Evolutionary conservation across 2,797 vertebrate genomes (phyloP), one percentile per base, ranked within the genome.

Genomic region (Columba guinea): DNA sequence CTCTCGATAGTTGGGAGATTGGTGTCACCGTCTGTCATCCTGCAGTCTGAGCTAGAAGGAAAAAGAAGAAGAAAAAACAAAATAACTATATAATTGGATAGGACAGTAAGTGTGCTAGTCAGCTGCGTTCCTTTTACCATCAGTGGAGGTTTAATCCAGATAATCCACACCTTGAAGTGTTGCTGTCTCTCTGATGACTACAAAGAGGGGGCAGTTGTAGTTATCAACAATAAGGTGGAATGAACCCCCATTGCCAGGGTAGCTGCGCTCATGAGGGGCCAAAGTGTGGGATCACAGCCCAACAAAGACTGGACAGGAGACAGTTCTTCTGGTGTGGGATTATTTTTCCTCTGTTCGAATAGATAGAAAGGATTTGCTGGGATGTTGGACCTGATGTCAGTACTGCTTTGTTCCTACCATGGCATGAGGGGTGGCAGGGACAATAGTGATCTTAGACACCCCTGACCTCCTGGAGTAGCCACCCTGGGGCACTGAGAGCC

Each of bases 11-110:
- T 94, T 73, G 95, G 93, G 97, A 99, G 48, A 41, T 84, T 58
- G 89, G 94, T 62, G 30, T 95, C 75, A 34, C 85, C 13, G 39
- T 98, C 97, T 26, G 94, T 97, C 98, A 98, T 99, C 95, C 93
- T 98, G 85, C 23, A 70, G 80, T 74, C 84, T 48, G 97, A 97
- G 96, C 97, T 97, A 65, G 79, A 95, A 92, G 75, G 59, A 69
- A 92, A 76, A 73, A 21, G 30, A 91, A 73, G 74, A 69, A 84
- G 22, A 8, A 84, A 79, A 89, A 30, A 0, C 7, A 41, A 73
- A 77, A 55, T 55, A 85, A 62, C 3, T 11, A 5, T 10, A 35
- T 22, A 9, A 35, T 21, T 58, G 11, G 23, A 32, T 75, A 64
- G 3, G 49, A 34, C 16, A 62, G 30, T 11, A 84, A 58, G n/a